Base-by-base conservation (phyloP, 2,113 vertebrate species). In the Cephalopholis sonnerati region DNA sequence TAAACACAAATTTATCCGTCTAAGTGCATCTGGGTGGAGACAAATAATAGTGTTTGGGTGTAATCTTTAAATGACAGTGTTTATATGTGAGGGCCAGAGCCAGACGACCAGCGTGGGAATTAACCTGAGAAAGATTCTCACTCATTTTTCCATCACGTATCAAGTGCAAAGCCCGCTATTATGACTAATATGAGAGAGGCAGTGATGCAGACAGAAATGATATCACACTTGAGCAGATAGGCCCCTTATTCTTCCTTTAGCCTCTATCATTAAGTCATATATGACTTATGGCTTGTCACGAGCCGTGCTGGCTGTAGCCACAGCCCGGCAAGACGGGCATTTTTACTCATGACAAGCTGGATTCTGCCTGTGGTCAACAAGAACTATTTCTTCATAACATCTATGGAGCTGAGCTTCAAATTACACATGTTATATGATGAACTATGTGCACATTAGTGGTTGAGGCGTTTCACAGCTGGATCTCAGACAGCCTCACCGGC, bases 31-130 rank as follows among this genome's bases (percentile, higher is more conserved):
- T 79, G 61, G 76, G 62, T 75, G 58, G 66, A 82, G 82, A 75
- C 78, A 86, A 89, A 90, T 72, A 87, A 91, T 86, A 90, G 82
- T 90, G 89, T 93, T 93, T 55, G 67, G 66, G 77, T 81, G 79
- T 92, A 93, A 93, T 91, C 92, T 92, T 88, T 92, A 90, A 94
- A 92, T 93, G 81, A 86, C 82, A 88, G 90, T 87, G 85, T 88
- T 83, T 74, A 46, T 71, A 50, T 65, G 41, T 61, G 81, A 83
- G 61, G 27, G 70, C 55, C 39, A 39, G 53, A 82, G 62, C 70
- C 7, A 76, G 80, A 79, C 44, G 44, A 25, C 66, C 71, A 74
- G 50, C 12, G 50, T 80, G 83, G 64, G 75, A 89, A 89, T 86
- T 78, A 90, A 89, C 81, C 80, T 44, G 46, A 20, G 57, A 74